Evolutionary conservation across 2,888 invertebrate species (phyloP), one percentile per base, ranked within the genome.

Genomic region (Ephialtes manifestator): DNA sequence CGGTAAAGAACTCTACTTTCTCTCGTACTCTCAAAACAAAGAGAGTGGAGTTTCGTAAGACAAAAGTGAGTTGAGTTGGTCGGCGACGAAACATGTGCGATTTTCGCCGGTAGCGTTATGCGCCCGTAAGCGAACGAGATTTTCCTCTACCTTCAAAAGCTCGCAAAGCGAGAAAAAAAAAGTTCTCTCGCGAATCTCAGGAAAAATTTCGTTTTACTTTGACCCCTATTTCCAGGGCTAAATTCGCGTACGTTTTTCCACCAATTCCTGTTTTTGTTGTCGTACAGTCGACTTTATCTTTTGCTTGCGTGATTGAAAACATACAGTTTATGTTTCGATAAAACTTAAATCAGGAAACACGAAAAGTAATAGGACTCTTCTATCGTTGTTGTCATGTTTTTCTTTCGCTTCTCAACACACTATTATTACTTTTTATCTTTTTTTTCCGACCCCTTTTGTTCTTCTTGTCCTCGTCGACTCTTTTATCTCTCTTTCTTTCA

Each of bases 161-260:
- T 65, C n/a, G 8, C 18, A 18, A n/a, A 10, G 8, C 39, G 43
- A 39, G 65, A 65, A 65, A 65, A 65, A 39, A 65, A 65, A 43
- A 39, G 18, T 43, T 65, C 39, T 43, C n/a, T 11, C 5, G 10
- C 43, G 43, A 43, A 65, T 39, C 18, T 39, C 39, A 31, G 8
- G 15, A n/a, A 43, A 43, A 65, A 20, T 10, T 35, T 65, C 65
- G 20, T 65, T 39, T 65, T 39, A 1, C n/a, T 39, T 65, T 65
- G 20, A 0, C n/a, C 39, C 11, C 43, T 35, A n/a, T 31, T 15
- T 31, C 20, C 28, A 58, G 28, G 31, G 0, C n/a, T 1, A 60
- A 31, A 31, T 60, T 60, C 13, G 24, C 58, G 24, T 58, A n/a
- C n/a, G n/a, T n/a, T n/a, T n/a, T n/a, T n/a, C n/a, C n/a, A 28